phyloP scores from a whole-genome alignment of 1,140 invertebrate species.

The Aphaenogaster rudis region DNA sequence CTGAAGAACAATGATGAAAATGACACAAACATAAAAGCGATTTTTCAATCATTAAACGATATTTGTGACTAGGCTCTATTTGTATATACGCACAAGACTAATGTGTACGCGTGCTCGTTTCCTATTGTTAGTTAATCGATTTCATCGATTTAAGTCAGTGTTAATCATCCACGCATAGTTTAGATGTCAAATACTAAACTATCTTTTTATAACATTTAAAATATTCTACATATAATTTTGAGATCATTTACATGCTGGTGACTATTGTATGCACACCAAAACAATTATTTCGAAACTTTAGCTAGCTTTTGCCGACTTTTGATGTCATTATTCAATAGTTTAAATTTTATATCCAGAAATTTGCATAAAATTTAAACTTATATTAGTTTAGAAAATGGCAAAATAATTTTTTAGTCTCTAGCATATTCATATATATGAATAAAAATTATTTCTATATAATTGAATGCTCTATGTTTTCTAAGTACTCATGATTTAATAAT shows the following conservation, averaged over 20 bases:
- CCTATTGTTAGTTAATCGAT: constrained; percentile 73
- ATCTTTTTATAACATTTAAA: constrained; percentile 1
- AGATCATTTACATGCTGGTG: not conserved
- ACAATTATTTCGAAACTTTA: not conserved
- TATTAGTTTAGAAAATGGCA: not conserved
- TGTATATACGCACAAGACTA: constrained; percentile 73
- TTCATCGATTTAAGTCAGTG: constrained; percentile 72
- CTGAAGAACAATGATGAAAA: constrained; percentile 63
- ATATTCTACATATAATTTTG: not conserved
- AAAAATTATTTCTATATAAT: constrained; percentile 1
- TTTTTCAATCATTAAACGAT: constrained; percentile 72
- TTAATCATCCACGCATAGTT: constrained; percentile 18
- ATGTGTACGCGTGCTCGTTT: constrained; percentile 68
- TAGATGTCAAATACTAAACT: not conserved
- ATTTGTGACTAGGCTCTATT: constrained; percentile 82
- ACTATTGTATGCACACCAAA: not conserved
- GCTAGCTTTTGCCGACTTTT: not conserved
- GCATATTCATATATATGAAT: not conserved
- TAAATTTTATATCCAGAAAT: not conserved
- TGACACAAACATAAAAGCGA: constrained; percentile 70
- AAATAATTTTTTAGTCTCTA: not conserved
- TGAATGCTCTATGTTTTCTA: not conserved
- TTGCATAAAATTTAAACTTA: constrained; percentile 15
- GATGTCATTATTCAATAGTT: not conserved
- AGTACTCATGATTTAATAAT: not conserved